Percentiles rank a stretch among this genome's conserved stretches.
phyloP scores from a whole-genome alignment of 2,113 vertebrate species.

The Microtus montanus region DNA sequence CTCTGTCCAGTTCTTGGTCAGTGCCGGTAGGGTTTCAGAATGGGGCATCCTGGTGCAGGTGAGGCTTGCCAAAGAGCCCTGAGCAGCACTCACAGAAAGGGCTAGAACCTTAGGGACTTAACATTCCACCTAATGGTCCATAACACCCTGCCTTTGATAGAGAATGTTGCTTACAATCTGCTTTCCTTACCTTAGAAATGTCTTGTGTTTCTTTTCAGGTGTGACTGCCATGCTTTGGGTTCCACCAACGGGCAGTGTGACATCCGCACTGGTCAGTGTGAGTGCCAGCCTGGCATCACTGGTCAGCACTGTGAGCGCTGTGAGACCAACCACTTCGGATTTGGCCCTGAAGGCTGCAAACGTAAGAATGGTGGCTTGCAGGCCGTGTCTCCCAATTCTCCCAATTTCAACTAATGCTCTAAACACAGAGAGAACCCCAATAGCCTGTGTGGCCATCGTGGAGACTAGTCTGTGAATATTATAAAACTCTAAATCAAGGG shows the following conservation, averaged over 20 bases:
- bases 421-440: neutral
- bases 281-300: conserved; percentile 94
- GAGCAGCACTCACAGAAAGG: neutral
- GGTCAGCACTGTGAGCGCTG: conserved; percentile 93
- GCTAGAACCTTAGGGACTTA: neutral
- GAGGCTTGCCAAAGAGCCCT: neutral
- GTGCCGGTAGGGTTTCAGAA: neutral
- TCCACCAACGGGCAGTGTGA: conserved; percentile 96
- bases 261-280: conserved; percentile 92
- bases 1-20: neutral
- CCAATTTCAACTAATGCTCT: neutral
- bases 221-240: conserved; percentile 93
- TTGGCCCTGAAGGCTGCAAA: conserved; percentile 95
- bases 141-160: neutral
- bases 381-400: neutral
- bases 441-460: fast-evolving
- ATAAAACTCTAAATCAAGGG: neutral
- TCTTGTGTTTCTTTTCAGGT: conserved; percentile 83
- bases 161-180: neutral
- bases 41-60: neutral
- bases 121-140: neutral
- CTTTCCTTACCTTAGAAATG: neutral
- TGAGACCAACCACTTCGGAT: conserved; percentile 95
- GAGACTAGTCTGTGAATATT: neutral
- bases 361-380: conserved; percentile 87